Conservation (phyloP, 23 tunicate species). For the Aplidium turbinatum region DNA sequence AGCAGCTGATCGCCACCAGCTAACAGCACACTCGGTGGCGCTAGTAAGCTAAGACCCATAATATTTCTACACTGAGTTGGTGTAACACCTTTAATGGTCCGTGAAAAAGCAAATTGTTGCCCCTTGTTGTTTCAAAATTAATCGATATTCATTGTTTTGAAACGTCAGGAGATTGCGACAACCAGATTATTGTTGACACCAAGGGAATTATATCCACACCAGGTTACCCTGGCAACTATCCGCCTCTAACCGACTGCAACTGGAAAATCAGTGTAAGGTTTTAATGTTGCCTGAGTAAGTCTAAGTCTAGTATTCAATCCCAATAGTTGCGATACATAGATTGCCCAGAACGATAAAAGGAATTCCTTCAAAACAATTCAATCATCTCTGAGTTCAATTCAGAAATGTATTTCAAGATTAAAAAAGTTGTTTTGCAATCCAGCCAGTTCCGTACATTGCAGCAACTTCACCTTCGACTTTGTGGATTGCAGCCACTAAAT, state of each 20-base stretch:
- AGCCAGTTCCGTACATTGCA: too few relatives aligned
- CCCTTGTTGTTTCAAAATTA: too few relatives aligned
- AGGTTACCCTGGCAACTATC: conserved; percentile 34
- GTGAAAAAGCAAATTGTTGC: too few relatives aligned
- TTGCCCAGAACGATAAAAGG: too few relatives aligned
- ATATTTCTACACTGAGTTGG: too few relatives aligned
- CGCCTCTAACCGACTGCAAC: conserved; percentile 29
- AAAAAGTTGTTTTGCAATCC: neutral
- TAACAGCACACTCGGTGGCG: too few relatives aligned
- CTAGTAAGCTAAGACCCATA: too few relatives aligned
- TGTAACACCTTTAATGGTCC: too few relatives aligned
- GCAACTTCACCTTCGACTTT: too few relatives aligned
- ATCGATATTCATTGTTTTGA: neutral
- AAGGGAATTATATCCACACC: conserved; percentile 26
- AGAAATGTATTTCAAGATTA: neutral
- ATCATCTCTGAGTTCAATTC: neutral
- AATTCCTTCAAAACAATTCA: neutral
- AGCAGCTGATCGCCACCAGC: too few relatives aligned
- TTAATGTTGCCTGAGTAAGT: neutral
- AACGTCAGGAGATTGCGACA: conserved; percentile 35
- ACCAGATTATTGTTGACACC: neutral
- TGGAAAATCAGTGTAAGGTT: conserved; percentile 41
- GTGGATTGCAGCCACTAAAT: neutral
- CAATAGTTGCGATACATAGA: too few relatives aligned
- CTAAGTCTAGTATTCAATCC: too few relatives aligned